phyloP scores from a whole-genome alignment of 2,797 vertebrate species.

The Sebastes melanostomus region DNA sequence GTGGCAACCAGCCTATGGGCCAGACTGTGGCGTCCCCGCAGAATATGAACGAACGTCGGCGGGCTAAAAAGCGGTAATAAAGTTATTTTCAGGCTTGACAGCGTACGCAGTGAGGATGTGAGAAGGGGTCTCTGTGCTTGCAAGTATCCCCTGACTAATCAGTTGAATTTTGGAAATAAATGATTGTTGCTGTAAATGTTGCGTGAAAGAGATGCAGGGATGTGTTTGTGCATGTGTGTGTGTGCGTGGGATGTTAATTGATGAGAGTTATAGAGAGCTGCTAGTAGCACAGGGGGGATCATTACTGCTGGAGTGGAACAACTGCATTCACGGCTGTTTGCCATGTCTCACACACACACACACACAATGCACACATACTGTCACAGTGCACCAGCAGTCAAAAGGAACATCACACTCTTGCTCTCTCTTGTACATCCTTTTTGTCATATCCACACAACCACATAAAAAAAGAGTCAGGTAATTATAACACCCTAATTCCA shows the following conservation, averaged over 20 bases:
- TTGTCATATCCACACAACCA: constrained; percentile 52
- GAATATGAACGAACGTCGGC: constrained; percentile 44
- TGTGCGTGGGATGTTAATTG: constrained; percentile 82
- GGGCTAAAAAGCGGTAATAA: constrained; percentile 62
- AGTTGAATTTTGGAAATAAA: constrained; percentile 83
- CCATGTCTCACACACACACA: constrained; percentile 66
- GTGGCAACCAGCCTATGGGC: constrained; percentile 58
- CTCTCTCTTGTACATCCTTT: constrained; percentile 45
- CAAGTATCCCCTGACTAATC: constrained; percentile 82
- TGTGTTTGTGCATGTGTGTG: constrained; percentile 37
- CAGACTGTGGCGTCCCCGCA: constrained; percentile 32
- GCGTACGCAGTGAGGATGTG: constrained; percentile 42
- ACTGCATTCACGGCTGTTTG: constrained; percentile 85
- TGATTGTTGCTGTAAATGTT: constrained; percentile 83
- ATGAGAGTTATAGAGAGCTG: constrained; percentile 85
- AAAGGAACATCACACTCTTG: constrained; percentile 45
- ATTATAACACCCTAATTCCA: constrained; percentile 50
- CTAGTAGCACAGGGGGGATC: constrained; percentile 84
- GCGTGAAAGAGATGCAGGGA: constrained; percentile 79
- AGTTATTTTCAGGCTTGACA: constrained; percentile 74
- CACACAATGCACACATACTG: constrained; percentile 8
- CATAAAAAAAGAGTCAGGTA: constrained; percentile 32
- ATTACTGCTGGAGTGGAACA: constrained; percentile 85
- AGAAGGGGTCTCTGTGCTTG: constrained; percentile 60
- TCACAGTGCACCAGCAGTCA: constrained; percentile 51